Evolutionary conservation across 2,113 vertebrate genomes (phyloP).

Genomic region (Tonatia bakeri): DNA sequence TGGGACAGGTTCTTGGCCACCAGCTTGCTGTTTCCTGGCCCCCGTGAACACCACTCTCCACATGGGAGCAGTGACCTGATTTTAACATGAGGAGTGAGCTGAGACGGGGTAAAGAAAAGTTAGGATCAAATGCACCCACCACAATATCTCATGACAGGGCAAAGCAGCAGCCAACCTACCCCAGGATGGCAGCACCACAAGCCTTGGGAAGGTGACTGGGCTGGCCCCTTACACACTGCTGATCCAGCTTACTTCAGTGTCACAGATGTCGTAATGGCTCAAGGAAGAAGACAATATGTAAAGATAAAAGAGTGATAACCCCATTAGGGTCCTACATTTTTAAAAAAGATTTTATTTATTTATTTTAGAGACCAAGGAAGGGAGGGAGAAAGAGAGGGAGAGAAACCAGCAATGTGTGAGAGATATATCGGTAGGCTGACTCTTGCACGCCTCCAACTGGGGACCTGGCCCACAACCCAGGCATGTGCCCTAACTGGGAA

Average conservation of each 20-base stretch:
- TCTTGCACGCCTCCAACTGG: too few species aligned
- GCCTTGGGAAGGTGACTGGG: neutral
- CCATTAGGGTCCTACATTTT: neutral
- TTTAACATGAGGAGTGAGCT: neutral
- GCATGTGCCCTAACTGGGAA: too few species aligned
- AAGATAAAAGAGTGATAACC: neutral
- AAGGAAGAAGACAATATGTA: neutral
- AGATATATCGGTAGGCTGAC: too few species aligned
- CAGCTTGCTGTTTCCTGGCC: neutral
- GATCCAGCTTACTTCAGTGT: neutral
- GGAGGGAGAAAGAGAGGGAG: too few species aligned
- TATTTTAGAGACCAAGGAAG: too few species aligned
- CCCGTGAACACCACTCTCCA: neutral
- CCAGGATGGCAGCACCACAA: neutral
- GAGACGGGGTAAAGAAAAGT: neutral
- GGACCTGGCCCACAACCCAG: too few species aligned
- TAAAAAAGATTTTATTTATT: neutral
- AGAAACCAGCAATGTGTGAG: too few species aligned
- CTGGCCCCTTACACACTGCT: neutral
- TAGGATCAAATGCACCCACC: neutral
- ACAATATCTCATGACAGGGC: neutral
- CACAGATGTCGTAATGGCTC: neutral
- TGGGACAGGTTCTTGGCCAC: neutral
- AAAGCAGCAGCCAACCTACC: fast-evolving
- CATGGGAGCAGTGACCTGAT: neutral